phyloP scores from a whole-genome alignment of 2,888 invertebrate species.

The Tenthredo notha region DNA sequence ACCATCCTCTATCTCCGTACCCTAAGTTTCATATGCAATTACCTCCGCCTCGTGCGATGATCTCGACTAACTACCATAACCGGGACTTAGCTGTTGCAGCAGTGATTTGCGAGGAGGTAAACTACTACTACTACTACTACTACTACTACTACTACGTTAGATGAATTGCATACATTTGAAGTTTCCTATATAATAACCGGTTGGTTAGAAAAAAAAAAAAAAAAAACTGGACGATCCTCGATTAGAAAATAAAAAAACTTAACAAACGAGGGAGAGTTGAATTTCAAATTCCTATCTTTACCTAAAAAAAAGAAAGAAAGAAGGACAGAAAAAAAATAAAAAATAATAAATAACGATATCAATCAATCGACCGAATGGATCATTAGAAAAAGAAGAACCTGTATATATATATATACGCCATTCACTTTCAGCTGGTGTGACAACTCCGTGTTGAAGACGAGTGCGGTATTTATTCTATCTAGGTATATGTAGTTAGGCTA shows the following conservation, averaged over 20 bases:
- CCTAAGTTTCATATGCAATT: conserved; percentile 1
- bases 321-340: no score
- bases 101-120: conserved; percentile 10
- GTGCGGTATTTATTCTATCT: neutral
- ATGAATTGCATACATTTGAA: neutral
- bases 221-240: neutral
- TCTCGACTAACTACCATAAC: conserved; percentile 26
- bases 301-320: no score
- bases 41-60: conserved; percentile 25
- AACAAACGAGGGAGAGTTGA: no score
- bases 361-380: no score
- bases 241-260: no score
- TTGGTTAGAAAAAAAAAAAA: neutral
- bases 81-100: neutral
- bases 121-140: neutral
- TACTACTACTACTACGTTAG: no score
- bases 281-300: no score
- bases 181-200: neutral
- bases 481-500: neutral
- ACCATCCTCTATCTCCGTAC: neutral
- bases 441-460: conserved; percentile 58
- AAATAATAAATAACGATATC: no score
- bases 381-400: neutral
- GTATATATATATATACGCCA: neutral
- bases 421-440: conserved; percentile 73